Evolutionary conservation across 2,888 invertebrate genomes (phyloP).

Genomic region (Dryococelus australis): DNA sequence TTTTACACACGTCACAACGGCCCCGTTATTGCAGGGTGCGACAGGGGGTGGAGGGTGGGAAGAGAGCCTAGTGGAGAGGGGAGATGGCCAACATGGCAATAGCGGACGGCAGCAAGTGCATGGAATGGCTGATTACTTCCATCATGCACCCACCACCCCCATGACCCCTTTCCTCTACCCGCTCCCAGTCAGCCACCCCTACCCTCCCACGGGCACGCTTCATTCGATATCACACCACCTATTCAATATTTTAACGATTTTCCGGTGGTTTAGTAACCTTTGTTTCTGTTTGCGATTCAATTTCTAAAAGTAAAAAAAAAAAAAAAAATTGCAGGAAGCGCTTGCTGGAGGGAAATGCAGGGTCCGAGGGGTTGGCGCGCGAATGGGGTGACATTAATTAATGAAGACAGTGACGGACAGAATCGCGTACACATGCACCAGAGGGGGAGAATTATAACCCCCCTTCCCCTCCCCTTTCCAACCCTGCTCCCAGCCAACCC

Average conservation of each 20-base stretch:
- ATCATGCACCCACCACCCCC: background rate
- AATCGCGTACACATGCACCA: background rate
- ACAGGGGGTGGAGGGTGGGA: background rate
- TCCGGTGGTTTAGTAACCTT: slow-evolving; percentile 29
- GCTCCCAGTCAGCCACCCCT: background rate
- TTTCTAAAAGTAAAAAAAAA: background rate
- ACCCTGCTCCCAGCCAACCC: no score
- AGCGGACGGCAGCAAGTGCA: slow-evolving; percentile 26
- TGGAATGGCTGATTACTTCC: slow-evolving; percentile 26
- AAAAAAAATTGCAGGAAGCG: background rate
- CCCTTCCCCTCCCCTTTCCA: background rate
- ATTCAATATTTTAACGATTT: slow-evolving; percentile 26
- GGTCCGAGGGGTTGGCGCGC: no score
- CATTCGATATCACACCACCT: slow-evolving; percentile 20
- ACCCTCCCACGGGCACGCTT: background rate
- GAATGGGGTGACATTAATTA: slow-evolving; percentile 21
- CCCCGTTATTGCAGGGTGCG: slow-evolving; percentile 20
- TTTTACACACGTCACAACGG: slow-evolving; percentile 23
- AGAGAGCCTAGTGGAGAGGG: background rate
- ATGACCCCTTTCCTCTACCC: background rate
- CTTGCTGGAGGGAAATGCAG: background rate
- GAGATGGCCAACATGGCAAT: background rate
- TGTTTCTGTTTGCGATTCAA: slow-evolving; percentile 18
- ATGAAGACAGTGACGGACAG: slow-evolving; percentile 27
- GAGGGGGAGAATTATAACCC: background rate